Percentiles rank a stretch among this genome's conserved stretches.
phyloP scores from a whole-genome alignment of 2,888 invertebrate species.

The Pseudococcus longispinus region DNA sequence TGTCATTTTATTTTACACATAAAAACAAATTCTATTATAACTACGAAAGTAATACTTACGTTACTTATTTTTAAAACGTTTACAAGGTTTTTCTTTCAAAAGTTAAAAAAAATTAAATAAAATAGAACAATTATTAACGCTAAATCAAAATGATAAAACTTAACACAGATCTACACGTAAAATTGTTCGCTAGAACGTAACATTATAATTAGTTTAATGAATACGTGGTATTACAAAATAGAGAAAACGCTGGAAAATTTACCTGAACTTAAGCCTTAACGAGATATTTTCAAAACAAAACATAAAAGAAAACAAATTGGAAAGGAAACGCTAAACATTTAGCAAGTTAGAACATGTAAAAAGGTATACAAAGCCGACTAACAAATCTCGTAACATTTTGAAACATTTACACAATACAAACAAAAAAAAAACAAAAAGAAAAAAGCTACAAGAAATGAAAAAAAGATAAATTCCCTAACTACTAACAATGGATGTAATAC shows the following conservation, averaged over 20 bases:
- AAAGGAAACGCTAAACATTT: conserved; percentile 44
- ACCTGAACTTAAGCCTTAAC: conserved; percentile 47
- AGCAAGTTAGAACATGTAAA: conserved; percentile 48
- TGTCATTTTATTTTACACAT: conserved; percentile 45
- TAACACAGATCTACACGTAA: conserved; percentile 55
- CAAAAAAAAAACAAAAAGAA: conserved; percentile 47
- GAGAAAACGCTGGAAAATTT: conserved; percentile 50
- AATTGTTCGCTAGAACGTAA: conserved; percentile 41
- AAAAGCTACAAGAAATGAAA: conserved; percentile 50
- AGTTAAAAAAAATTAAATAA: conserved; percentile 46
- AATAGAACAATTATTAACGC: conserved; percentile 32
- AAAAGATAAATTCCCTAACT: conserved; percentile 36
- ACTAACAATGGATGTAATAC: conserved; percentile 51
- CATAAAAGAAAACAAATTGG: conserved; percentile 50
- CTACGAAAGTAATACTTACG: conserved; percentile 46
- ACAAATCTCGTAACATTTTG: conserved; percentile 45
- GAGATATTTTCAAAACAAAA: conserved; percentile 37
- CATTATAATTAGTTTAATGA: conserved; percentile 35
- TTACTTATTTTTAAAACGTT: conserved; percentile 48
- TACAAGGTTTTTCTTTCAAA: conserved; percentile 48
- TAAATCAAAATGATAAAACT: conserved; percentile 55
- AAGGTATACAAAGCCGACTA: conserved; percentile 45
- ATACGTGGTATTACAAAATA: conserved; percentile 49
- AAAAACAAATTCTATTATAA: conserved; percentile 40
- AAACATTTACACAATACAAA: conserved; percentile 50